phyloP scores from a whole-genome alignment of 1,140 invertebrate species.

The Metaphire vulgaris region DNA sequence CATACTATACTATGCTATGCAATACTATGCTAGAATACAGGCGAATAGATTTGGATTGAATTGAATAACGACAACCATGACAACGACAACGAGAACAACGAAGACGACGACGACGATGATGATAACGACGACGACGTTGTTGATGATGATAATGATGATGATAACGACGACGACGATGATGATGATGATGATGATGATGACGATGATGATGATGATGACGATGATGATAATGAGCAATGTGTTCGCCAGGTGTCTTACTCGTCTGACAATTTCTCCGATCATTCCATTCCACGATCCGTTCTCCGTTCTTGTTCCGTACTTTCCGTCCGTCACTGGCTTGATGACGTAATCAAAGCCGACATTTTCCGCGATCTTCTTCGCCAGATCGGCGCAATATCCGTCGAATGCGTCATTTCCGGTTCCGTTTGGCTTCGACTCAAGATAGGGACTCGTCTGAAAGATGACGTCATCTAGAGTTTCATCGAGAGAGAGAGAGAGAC shows the following conservation, averaged over 20 bases:
- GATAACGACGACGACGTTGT: conserved; percentile 1
- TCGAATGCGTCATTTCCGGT: conserved; percentile 80
- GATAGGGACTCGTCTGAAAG: too few species aligned
- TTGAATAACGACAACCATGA: neutral
- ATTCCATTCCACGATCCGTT: conserved; percentile 93
- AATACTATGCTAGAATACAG: too few species aligned
- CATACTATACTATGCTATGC: too few species aligned
- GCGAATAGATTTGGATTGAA: too few species aligned
- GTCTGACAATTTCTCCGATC: conserved; percentile 85
- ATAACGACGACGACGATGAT: conserved; percentile 5
- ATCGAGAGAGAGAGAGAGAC: too few species aligned
- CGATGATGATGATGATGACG: conserved; percentile 14
- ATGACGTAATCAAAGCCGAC: conserved; percentile 76
- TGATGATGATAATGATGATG: conserved; percentile 12
- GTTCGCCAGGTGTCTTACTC: conserved; percentile 73
- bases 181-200: conserved; percentile 15
- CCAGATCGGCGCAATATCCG: conserved; percentile 48
- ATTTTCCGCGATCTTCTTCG: conserved; percentile 33
- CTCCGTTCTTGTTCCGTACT: conserved; percentile 67
- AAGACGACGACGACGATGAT: conserved; percentile 1
- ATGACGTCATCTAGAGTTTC: too few species aligned
- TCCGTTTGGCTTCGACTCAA: too few species aligned
- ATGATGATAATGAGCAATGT: conserved; percentile 13
- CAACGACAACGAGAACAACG: neutral
- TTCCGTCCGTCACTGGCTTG: conserved; percentile 79